Base-by-base conservation (phyloP, 2,888 invertebrate species). In the Phrixothrix hirtus region DNA sequence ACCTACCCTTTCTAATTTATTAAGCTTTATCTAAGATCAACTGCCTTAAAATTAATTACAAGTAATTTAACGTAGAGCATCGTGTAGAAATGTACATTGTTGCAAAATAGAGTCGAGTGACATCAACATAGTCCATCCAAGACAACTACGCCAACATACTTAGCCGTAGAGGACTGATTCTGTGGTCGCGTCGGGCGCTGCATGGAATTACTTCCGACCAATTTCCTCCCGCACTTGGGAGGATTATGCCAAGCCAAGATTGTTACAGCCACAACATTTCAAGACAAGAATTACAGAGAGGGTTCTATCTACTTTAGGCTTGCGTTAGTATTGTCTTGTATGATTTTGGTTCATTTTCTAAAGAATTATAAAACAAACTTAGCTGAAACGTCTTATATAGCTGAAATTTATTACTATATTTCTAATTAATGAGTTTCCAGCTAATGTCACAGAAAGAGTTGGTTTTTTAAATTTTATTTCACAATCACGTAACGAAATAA, bases 151-250 rank as follows among this genome's bases (percentile, higher is more conserved):
- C 42, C 44, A 44, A 43, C 50, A 38, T 37, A 43, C 43, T 50
- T 45, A 39, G 43, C 32, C 31, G 36, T 25, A 29, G 47, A 57
- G 55, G 53, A 53, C 59, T 50, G 51, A 56, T 58, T 53, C 45
- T 58, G 57, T 42, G 58, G 56, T 57, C 49, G 53, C 55, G 47
- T 34, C 47, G 46, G 46, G 37, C 42, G 55, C 54, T 59, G 55
- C 52, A 58, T 52, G 54, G 57, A 61, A 61, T 61, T 61, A 61
- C 59, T 61, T 61, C 61, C 61, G 61, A 54, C 61, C 61, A 61
- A 59, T 61, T 61, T 59, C 58, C 58, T 55, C 55, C 57, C 57
- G 57, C 59, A 59, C 55, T 55, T 47, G 51, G 50, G 44, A 56
- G 58, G 60, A 60, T 60, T 60, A 60, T 47, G 47, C 57, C 54